A percentile compares a stretch with the other conserved stretches of the same genome.
phyloP scores from a whole-genome alignment of 2,797 vertebrate species.

The Garrulus glandarius region DNA sequence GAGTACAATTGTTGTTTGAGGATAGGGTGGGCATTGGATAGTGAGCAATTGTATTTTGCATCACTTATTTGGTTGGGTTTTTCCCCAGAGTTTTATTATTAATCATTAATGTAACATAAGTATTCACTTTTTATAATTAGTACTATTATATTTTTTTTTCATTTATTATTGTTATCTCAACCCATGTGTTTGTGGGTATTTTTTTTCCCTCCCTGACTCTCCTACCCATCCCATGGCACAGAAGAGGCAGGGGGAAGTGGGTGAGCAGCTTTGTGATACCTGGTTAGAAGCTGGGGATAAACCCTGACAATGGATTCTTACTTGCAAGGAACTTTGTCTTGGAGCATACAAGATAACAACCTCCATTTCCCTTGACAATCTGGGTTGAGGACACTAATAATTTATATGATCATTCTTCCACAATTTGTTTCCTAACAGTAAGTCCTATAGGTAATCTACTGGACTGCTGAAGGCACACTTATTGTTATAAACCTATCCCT shows the following conservation, averaged over 20 bases:
- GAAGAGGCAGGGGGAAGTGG: background rate
- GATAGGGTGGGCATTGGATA: background rate
- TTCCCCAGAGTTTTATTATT: background rate
- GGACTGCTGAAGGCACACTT: background rate
- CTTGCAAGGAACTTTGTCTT: background rate
- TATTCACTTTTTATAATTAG: background rate
- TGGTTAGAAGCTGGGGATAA: background rate
- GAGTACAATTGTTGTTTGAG: accelerated
- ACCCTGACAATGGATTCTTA: background rate
- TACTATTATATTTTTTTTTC: background rate
- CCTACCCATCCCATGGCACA: background rate
- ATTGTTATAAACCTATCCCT: background rate
- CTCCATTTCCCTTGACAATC: background rate
- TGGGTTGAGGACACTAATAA: background rate
- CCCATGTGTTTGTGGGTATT: background rate
- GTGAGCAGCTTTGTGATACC: background rate
- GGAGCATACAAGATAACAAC: background rate
- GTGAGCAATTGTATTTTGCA: background rate
- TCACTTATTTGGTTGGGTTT: background rate
- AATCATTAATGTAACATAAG: background rate
- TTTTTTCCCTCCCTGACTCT: background rate
- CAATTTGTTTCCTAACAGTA: background rate
- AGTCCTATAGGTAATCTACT: background rate
- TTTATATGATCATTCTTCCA: background rate
- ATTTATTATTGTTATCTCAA: background rate